Evolutionary conservation across 1,140 invertebrate species (phyloP).

Genomic region (Euwallacea similis): DNA sequence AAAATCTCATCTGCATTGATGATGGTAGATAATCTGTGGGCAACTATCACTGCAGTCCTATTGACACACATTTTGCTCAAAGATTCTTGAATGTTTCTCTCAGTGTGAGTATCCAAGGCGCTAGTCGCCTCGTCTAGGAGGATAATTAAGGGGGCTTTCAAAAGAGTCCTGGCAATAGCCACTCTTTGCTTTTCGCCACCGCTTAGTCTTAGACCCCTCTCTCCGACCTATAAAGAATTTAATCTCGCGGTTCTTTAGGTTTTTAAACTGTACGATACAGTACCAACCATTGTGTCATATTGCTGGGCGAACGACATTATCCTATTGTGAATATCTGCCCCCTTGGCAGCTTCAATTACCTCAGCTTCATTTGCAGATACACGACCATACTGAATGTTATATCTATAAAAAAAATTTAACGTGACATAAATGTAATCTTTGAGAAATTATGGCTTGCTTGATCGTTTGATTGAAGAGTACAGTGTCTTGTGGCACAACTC

Average conservation of each 20-base stretch:
- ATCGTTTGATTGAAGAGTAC: conserved; percentile 96
- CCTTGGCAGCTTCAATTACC: conserved; percentile 83
- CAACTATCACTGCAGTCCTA: conserved; percentile 89
- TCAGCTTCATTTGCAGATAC: conserved; percentile 77
- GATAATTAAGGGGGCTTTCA: conserved; percentile 78
- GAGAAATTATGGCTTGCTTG: conserved; percentile 55
- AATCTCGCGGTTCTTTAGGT: background rate
- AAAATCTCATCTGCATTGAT: conserved; percentile 92
- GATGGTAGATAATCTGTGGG: conserved; percentile 90
- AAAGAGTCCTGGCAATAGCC: conserved; percentile 86
- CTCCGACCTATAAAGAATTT: conserved; percentile 63
- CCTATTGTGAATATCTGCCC: conserved; percentile 92
- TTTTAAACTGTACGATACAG: background rate
- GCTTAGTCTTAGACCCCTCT: conserved; percentile 76
- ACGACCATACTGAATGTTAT: conserved; percentile 94
- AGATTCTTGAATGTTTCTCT: conserved; percentile 78
- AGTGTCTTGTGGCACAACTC: conserved; percentile 96
- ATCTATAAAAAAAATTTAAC: conserved; percentile 57
- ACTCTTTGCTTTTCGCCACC: conserved; percentile 94
- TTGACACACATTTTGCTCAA: conserved; percentile 73
- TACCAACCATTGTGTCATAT: conserved; percentile 73
- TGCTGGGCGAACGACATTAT: conserved; percentile 88
- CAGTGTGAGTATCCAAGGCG: conserved; percentile 81
- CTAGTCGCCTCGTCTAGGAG: conserved; percentile 90
- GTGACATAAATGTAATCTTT: too few species aligned